phyloP scores from a whole-genome alignment of 2,113 vertebrate species.

The Clarias batrachus region DNA sequence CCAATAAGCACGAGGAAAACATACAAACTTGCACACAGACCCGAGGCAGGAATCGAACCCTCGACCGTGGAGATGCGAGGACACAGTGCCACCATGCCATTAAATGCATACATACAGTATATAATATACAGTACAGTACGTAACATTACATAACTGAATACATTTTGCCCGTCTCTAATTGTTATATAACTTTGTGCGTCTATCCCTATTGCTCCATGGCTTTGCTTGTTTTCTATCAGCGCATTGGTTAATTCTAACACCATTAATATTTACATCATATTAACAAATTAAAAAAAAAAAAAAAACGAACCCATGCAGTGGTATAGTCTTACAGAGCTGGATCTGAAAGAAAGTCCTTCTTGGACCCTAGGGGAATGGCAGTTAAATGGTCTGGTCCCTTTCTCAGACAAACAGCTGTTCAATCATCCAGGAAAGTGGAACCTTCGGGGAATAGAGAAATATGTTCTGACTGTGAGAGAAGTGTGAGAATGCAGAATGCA shows the following conservation, averaged over 20 bases:
- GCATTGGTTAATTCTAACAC: background rate
- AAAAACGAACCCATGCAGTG: background rate
- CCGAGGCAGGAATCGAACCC: no score
- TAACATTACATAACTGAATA: no score
- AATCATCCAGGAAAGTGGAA: slow-evolving; percentile 63
- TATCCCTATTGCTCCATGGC: background rate
- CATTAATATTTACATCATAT: background rate
- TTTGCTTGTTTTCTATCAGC: background rate
- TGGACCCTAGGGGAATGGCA: slow-evolving; percentile 55
- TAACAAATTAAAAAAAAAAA: background rate
- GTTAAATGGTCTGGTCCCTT: slow-evolving; percentile 68
- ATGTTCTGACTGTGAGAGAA: slow-evolving; percentile 54
- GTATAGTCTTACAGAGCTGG: background rate
- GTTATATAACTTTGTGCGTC: background rate
- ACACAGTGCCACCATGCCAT: no score
- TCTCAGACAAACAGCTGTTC: slow-evolving; percentile 62
- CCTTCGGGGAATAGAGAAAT: slow-evolving; percentile 61
- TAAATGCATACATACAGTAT: no score
- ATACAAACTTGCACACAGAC: no score
- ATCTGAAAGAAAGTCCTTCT: slow-evolving; percentile 29
- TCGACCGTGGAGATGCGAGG: no score
- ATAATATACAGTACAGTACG: no score
- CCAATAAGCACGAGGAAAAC: no score
- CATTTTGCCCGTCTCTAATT: no score
- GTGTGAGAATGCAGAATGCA: slow-evolving; percentile 52